Conservation (phyloP, 1,140 invertebrate species). For the Drosophila quadrilineata region DNA sequence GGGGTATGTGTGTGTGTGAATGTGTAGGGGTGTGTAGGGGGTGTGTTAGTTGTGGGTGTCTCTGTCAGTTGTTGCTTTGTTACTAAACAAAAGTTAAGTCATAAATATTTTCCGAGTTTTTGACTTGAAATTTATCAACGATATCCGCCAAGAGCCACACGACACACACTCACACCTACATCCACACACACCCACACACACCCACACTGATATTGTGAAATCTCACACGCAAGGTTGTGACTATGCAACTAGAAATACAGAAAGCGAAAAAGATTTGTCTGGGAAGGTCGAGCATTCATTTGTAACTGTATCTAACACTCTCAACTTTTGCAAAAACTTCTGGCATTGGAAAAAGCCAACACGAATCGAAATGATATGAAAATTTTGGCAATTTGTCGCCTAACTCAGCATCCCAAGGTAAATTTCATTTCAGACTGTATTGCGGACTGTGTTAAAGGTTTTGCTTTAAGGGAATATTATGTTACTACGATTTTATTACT, state of each 20-base stretch:
- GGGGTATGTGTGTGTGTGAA: not conserved
- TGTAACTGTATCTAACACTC: conserved; percentile 20
- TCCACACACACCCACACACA: not conserved
- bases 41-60: conserved; percentile 1
- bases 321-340: conserved; percentile 46
- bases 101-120: conserved; percentile 79
- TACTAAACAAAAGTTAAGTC: conserved; percentile 78
- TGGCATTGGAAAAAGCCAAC: conserved; percentile 17
- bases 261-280: too few species aligned
- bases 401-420: conserved; percentile 12
- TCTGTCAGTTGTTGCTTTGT: conserved; percentile 52
- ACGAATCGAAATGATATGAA: conserved; percentile 2
- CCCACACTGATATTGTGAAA: not conserved
- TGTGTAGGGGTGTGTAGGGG: conserved; percentile 4
- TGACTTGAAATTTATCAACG: conserved; percentile 79
- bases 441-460: too few species aligned
- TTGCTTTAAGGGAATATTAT: too few species aligned
- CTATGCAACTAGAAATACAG: conserved; percentile 16
- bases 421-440: too few species aligned
- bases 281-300: not conserved
- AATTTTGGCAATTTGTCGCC: conserved; percentile 43
- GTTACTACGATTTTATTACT: too few species aligned
- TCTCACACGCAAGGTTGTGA: conserved; percentile 28
- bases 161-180: conserved; percentile 26
- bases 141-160: conserved; percentile 59